Conservation (phyloP, 2,113 vertebrate genomes). For the Microtus montanus region DNA sequence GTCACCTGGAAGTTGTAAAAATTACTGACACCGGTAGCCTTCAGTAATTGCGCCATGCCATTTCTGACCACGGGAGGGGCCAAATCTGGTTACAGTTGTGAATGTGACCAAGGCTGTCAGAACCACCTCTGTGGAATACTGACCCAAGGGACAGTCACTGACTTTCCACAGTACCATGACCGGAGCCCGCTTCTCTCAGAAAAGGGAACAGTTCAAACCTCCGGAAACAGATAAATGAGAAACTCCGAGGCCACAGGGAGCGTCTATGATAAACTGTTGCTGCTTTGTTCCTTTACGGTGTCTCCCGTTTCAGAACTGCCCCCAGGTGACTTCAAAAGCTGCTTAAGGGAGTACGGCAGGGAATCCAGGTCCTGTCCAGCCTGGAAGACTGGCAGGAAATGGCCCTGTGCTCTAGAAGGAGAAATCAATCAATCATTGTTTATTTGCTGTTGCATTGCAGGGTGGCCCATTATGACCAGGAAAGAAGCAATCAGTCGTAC, state of each 20-base stretch:
- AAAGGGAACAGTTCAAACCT: neutral
- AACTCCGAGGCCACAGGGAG: neutral
- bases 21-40: neutral
- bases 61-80: rapidly evolving
- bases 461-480: neutral
- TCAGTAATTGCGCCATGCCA: neutral
- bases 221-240: neutral
- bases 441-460: neutral
- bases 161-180: neutral
- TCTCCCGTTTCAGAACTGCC: neutral
- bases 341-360: neutral
- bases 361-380: neutral
- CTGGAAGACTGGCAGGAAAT: neutral
- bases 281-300: too few species aligned
- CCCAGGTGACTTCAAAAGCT: neutral
- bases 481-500: neutral
- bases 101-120: neutral
- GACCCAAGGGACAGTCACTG: too few species aligned
- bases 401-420: neutral
- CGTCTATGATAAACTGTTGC: neutral
- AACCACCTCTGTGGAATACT: neutral
- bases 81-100: neutral
- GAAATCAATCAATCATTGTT: constrained; percentile 25
- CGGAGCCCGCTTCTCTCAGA: neutral
- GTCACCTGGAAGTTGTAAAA: neutral